A percentile compares a stretch with the other conserved stretches of the same genome.
Evolutionary conservation across 1,140 invertebrate species (phyloP).

Genomic region (Hylaeus volcanicus): DNA sequence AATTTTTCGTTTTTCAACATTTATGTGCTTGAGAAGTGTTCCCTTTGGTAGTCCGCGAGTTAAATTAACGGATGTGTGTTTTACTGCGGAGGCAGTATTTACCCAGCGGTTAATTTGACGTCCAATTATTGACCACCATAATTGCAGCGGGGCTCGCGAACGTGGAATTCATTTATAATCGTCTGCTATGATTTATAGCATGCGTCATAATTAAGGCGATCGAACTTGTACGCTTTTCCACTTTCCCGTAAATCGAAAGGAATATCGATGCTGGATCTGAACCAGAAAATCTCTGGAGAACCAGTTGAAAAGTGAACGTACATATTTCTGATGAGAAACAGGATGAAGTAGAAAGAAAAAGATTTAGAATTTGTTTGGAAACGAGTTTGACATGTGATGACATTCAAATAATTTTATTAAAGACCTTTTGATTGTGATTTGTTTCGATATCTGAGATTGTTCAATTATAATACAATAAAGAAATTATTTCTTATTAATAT

Average conservation of each 20-base stretch:
- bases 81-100: slow-evolving; percentile 20
- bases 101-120: slow-evolving; percentile 35
- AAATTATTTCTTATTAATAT: no score
- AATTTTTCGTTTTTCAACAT: slow-evolving; percentile 10
- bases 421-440: no score
- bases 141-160: slow-evolving; percentile 1
- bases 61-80: slow-evolving; percentile 37
- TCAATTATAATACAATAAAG: no score
- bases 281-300: no score
- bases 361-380: no score
- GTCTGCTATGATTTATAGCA: not conserved
- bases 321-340: no score
- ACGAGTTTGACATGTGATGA: no score
- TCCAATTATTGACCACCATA: slow-evolving; percentile 28
- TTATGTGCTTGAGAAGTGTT: not conserved
- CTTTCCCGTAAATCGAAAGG: not conserved
- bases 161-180: slow-evolving; percentile 10
- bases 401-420: no score
- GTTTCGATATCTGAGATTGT: no score
- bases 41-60: not conserved
- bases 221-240: not conserved
- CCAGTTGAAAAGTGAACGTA: no score
- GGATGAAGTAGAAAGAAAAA: no score
- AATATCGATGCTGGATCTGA: no score
- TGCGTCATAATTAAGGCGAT: not conserved